Evolutionary conservation across 2,797 vertebrate genomes (phyloP).

Genomic region (Onychomys arenicola): DNA sequence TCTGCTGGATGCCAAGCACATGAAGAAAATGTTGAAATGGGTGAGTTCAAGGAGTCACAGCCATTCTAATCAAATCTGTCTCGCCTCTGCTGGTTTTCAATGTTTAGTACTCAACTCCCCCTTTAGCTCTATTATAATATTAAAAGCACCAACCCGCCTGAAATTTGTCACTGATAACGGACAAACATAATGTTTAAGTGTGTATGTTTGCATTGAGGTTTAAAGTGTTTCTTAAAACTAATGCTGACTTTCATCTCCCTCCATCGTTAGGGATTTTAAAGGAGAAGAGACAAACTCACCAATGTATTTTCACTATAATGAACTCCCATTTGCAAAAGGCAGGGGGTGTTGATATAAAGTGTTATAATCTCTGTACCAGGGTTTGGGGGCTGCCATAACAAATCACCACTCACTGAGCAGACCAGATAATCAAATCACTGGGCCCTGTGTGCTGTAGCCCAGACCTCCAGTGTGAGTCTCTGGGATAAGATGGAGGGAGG

Average conservation of each 20-base stretch:
- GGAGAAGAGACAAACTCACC: constrained; percentile 47
- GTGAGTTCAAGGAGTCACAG: neutral
- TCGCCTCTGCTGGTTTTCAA: constrained; percentile 27
- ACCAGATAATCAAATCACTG: neutral
- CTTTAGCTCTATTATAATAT: neutral
- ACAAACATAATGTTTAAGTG: neutral
- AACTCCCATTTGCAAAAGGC: constrained; percentile 50
- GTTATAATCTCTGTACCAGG: constrained; percentile 13
- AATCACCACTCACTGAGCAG: neutral
- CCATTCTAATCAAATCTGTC: constrained; percentile 4
- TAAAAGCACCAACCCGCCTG: neutral
- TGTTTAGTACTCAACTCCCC: neutral
- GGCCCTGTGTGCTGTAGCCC: neutral
- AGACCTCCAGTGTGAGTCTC: neutral
- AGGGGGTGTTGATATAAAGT: constrained; percentile 32
- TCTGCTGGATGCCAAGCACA: neutral
- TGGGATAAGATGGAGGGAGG: neutral
- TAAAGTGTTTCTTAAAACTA: constrained; percentile 38
- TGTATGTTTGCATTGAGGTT: constrained; percentile 1
- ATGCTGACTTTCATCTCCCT: constrained; percentile 28
- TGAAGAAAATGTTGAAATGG: constrained; percentile 52
- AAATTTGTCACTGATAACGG: constrained; percentile 49
- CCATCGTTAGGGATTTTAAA: neutral
- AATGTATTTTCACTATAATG: constrained; percentile 60
- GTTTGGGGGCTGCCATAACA: neutral